A percentile compares a stretch with the other conserved stretches of the same genome.
These are phyloP conservation scores for Rynchops niger DNA, from an alignment of 2,113 vertebrate genomes.

Conservation along the genomic window DNA sequence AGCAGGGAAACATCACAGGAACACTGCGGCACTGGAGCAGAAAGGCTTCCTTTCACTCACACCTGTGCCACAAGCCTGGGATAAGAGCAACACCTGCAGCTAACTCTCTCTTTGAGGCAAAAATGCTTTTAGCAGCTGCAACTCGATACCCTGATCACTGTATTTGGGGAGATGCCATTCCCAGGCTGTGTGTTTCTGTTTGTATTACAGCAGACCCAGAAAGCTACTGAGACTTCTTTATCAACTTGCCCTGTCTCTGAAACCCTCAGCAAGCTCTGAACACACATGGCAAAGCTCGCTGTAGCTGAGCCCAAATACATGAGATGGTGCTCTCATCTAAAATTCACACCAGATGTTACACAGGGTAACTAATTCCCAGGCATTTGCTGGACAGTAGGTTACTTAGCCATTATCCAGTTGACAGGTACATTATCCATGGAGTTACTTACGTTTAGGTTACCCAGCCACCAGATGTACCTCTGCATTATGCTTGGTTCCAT, in stretches of 20 bases:
- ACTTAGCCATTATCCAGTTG: background rate
- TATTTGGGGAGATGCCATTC: background rate
- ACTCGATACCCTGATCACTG: background rate
- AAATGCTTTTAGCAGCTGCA: background rate
- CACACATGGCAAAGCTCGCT: fast-evolving
- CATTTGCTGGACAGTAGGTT: background rate
- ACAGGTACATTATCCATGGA: background rate
- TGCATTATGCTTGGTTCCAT: background rate
- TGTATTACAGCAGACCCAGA: background rate
- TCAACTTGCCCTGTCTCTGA: background rate
- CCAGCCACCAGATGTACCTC: background rate
- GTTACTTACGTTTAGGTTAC: background rate
- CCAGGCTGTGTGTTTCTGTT: background rate
- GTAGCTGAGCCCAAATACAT: fast-evolving
- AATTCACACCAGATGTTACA: background rate
- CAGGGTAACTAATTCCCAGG: background rate
- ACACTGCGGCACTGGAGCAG: background rate
- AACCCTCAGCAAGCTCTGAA: background rate
- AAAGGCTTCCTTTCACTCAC: background rate
- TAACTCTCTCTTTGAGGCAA: background rate
- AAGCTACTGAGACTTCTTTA: background rate
- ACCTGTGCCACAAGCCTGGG: background rate
- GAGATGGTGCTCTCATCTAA: background rate
- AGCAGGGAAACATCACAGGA: background rate
- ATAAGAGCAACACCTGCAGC: background rate